Base-by-base conservation (phyloP, 2,797 vertebrate species). In the Peromyscus melanophrys region DNA sequence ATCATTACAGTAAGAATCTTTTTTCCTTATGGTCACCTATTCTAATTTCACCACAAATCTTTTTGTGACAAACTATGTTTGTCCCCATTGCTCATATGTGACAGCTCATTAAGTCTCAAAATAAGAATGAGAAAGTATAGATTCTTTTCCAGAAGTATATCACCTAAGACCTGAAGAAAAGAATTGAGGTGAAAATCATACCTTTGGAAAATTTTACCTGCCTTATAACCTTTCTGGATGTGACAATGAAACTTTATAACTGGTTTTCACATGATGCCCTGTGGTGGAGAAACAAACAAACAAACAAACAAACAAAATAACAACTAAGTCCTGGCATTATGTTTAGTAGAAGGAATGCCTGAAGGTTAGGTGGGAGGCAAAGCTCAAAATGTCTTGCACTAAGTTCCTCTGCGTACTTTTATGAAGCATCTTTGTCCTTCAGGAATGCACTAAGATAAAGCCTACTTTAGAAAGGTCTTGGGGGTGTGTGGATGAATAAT, bases 71-170 rank as follows among this genome's bases (percentile, higher is more conserved):
- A 95, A 43, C 9, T 57, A 85, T 82, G 61, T 94, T 97, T 96
- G 11, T 12, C 95, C 96, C 83, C 96, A 57, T 34, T 97, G 73
- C 65, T 90, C 82, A 93, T 87, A 92, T 84, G 46, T 97, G 92
- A 93, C 27, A 90, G 73, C 27, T 97, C 96, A 96, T 97, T 95
- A 98, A 97, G 92, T 88, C 27, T 89, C 84, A 97, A 95, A 73
- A 90, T 78, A 94, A 85, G 78, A 91, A 19, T 31, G 93, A 97
- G 37, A 92, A 89, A 55, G 86, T 90, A 92, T 93, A 73, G 97
- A 96, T 96, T 94, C 92, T 96, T 97, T 96, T 93, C 57, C 31
- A 97, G 73, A 37, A 95, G 55, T 77, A 67, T 65, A 78, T n/a
- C 9, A 75, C 37, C 88, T 76, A 96, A 89, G 92, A 94, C 88